Evolutionary conservation across 2,888 invertebrate species (phyloP).

Genomic region (Lasius platythorax): DNA sequence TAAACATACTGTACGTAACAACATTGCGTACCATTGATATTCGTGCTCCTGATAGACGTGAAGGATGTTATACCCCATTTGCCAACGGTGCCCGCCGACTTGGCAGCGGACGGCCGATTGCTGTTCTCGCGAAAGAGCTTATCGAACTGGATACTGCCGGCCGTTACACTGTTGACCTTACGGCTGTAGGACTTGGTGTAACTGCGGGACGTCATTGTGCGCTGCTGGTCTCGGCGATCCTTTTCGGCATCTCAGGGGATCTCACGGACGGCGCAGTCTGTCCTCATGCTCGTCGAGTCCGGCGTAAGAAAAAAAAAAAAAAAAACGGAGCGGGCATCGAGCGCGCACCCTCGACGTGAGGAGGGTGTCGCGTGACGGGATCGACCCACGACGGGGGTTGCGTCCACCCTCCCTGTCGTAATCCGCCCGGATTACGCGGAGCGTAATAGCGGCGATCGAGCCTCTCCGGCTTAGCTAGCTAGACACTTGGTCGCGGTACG

Average conservation of each 20-base stretch:
- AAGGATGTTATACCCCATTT: slow-evolving; percentile 98
- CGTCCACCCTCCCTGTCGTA: background rate
- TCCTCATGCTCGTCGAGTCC: slow-evolving; percentile 73
- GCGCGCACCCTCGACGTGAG: slow-evolving; percentile 56
- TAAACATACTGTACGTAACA: background rate
- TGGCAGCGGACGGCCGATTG: slow-evolving; percentile 95
- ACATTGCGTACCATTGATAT: slow-evolving; percentile 88
- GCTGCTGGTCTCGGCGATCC: slow-evolving; percentile 23
- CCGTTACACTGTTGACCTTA: slow-evolving; percentile 83
- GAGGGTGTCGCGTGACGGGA: slow-evolving; percentile 50
- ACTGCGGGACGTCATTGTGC: slow-evolving; percentile 83
- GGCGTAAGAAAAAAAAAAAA: no score
- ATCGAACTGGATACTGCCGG: slow-evolving; percentile 89
- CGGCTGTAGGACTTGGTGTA: slow-evolving; percentile 85
- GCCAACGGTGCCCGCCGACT: slow-evolving; percentile 96
- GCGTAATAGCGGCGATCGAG: background rate
- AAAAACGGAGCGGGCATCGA: slow-evolving; percentile 18
- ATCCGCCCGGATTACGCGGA: background rate
- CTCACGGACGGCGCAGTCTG: slow-evolving; percentile 66
- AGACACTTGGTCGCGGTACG: slow-evolving; percentile 73
- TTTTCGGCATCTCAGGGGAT: slow-evolving; percentile 71
- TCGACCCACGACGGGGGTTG: slow-evolving; percentile 36
- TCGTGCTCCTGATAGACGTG: slow-evolving; percentile 94
- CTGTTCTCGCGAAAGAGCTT: slow-evolving; percentile 91
- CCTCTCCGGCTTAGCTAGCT: slow-evolving; percentile 53